phyloP scores from a whole-genome alignment of 2,113 vertebrate genomes.

The Emydura subglobosa region DNA sequence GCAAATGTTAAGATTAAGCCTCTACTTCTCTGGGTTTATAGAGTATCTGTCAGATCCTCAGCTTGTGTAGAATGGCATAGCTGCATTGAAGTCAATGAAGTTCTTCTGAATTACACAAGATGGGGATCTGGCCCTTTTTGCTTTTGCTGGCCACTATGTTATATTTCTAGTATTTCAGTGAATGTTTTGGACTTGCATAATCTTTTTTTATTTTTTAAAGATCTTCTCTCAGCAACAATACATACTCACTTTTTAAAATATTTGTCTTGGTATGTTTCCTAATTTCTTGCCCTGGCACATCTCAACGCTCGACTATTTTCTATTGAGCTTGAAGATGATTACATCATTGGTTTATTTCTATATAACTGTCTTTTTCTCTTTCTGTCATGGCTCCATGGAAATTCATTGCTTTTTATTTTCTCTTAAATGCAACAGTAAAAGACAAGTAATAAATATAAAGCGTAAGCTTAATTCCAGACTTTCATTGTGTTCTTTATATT shows the following conservation, averaged over 20 bases:
- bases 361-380: conserved; percentile 49
- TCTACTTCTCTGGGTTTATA: not conserved
- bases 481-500: conserved; percentile 62
- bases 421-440: conserved; percentile 54
- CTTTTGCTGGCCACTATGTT: conserved; percentile 63
- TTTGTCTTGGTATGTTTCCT: conserved; percentile 83
- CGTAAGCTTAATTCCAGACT: conserved; percentile 55
- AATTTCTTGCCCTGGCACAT: conserved; percentile 81
- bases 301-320: no score
- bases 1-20: not conserved
- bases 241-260: conserved; percentile 79
- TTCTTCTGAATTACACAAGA: not conserved
- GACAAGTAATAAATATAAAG: conserved; percentile 20
- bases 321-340: no score
- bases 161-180: conserved; percentile 69
- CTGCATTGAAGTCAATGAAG: not conserved
- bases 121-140: conserved; percentile 26
- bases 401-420: conserved; percentile 67
- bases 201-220: conserved; percentile 79
- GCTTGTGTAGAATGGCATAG: not conserved
- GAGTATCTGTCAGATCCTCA: not conserved
- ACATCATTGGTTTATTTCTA: conserved; percentile 74
- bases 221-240: conserved; percentile 78
- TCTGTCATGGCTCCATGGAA: conserved; percentile 56
- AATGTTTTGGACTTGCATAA: conserved; percentile 83